Evolutionary conservation across 2,888 invertebrate genomes (phyloP), one percentile per base, ranked within the genome.

Genomic region (Andrena praecox): DNA sequence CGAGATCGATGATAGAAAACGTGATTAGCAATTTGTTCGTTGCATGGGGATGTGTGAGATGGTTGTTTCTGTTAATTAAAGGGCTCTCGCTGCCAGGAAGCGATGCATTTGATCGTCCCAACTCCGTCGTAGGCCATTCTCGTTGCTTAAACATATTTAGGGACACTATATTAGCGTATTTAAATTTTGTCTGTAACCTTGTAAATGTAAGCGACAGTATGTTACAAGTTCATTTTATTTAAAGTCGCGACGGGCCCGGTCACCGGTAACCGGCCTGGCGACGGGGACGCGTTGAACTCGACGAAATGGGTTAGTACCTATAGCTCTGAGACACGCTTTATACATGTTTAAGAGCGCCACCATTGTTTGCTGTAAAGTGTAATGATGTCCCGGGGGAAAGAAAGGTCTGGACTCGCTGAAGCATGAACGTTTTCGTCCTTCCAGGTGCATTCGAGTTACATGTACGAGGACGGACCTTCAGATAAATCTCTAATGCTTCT

Each of bases 401-500:
- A 12, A 20, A 52, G 20, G 16, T 50, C 5, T 54, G 8, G 56
- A 74, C 56, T 31, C 31, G 20, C 35, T 48, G 62, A 62, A 68
- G 48, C 52, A 71, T 67, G 27, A 76, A 82, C 10, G 35, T 48
- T 76, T 75, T 76, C 71, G 27, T 71, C 31, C 33, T 71, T 82
- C 24, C 50, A 71, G 54, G 56, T 71, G 67, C 71, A 42, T 29
- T 35, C 64, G 59, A 77, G 35, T 48, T 42, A 50, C 54, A 67
- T 54, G 74, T 62, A 48, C 33, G 60, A 69, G 72, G 27, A 80
- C 27, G 68, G 62, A 69, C 64, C 70, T 48, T 20, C 56, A 33
- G 63, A 60, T 69, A 72, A 66, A 72, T 77, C 60, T 84, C 48
- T 70, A 66, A 60, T 54, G 68, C 31, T 77, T 31, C 35, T 74